phyloP scores from a whole-genome alignment of 2,888 invertebrate genomes.

The Temnothorax unifasciatus region DNA sequence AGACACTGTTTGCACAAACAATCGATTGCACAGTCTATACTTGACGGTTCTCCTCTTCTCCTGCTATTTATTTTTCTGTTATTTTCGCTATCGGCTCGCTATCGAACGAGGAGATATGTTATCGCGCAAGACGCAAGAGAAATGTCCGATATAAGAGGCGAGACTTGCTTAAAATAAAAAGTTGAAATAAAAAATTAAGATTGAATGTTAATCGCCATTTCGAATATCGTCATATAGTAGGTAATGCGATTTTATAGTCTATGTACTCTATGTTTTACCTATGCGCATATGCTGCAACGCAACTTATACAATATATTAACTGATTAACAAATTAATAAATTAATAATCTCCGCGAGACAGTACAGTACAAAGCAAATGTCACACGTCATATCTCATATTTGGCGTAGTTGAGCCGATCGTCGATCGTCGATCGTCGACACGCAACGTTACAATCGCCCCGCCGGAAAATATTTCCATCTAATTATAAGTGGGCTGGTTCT shows the following conservation, averaged over 20 bases:
- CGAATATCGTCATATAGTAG: too few relatives aligned
- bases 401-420: neutral
- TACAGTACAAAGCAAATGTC: neutral
- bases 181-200: neutral
- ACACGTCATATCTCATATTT: neutral
- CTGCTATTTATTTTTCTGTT: constrained; percentile 7
- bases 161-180: neutral
- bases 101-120: constrained; percentile 4
- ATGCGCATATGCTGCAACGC: neutral
- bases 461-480: constrained; percentile 32
- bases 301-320: too few relatives aligned
- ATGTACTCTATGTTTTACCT: neutral
- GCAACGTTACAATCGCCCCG: constrained; percentile 6
- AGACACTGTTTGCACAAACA: constrained; percentile 52
- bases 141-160: neutral
- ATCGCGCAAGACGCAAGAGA: neutral
- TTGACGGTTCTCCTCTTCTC: neutral
- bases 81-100: neutral
- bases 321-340: neutral
- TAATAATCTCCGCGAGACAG: neutral
- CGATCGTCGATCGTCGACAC: constrained; percentile 27
- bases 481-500: constrained; percentile 21
- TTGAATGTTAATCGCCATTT: neutral
- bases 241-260: neutral
- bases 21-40: neutral